phyloP scores from a whole-genome alignment of 2,113 vertebrate species.

The Petaurus breviceps region DNA sequence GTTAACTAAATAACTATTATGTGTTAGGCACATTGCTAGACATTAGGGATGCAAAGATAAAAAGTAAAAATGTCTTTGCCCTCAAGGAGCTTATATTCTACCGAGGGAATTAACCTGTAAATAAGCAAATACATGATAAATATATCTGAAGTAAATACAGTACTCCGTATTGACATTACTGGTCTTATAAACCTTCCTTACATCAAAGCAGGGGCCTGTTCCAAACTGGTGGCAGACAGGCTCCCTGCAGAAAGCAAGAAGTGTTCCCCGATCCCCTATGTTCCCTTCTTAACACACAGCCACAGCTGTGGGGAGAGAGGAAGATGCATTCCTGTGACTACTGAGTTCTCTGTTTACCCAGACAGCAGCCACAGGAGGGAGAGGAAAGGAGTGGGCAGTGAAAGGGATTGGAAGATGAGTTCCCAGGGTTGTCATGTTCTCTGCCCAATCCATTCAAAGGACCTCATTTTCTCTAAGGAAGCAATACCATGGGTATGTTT shows the following conservation, averaged over 20 bases:
- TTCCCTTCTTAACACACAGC: neutral
- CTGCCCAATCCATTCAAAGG: neutral
- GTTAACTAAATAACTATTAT: neutral
- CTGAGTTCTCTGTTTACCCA: neutral
- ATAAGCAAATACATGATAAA: neutral
- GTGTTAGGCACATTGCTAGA: neutral
- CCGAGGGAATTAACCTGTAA: neutral
- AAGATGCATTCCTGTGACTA: neutral
- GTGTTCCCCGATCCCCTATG: neutral
- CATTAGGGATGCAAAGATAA: neutral
- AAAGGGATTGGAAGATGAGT: neutral
- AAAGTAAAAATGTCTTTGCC: neutral
- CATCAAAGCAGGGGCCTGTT: neutral
- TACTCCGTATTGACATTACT: neutral
- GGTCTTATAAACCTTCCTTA: neutral
- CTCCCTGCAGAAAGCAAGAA: neutral
- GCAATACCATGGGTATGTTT: neutral
- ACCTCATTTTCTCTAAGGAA: neutral
- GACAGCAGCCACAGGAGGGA: neutral
- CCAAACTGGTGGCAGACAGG: neutral
- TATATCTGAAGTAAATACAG: neutral
- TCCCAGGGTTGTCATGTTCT: neutral
- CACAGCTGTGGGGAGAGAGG: neutral
- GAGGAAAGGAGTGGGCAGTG: neutral
- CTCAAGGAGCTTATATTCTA: neutral